phyloP scores from a whole-genome alignment of 2,888 invertebrate species.

The Drosophila monieri region DNA sequence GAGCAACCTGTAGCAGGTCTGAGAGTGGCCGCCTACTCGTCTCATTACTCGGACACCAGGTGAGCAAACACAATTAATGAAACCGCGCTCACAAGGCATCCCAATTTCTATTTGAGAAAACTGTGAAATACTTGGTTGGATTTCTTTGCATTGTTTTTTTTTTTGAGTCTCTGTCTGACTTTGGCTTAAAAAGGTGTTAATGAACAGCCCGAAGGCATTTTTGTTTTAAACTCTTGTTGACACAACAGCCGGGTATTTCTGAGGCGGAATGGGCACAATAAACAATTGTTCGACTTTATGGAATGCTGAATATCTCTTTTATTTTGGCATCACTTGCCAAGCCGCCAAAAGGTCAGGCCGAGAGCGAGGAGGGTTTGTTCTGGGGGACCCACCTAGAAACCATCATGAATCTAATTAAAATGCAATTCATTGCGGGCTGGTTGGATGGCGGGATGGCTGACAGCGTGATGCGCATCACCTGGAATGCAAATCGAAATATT shows the following conservation, averaged over 20 bases:
- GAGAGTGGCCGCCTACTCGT: conserved; percentile 51
- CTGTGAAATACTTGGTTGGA: conserved; percentile 39
- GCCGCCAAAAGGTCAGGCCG: conserved; percentile 38
- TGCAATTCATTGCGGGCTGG: conserved; percentile 67
- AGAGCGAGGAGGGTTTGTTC: conserved; percentile 35
- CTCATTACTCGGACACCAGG: conserved; percentile 61
- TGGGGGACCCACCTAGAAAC: conserved; percentile 56
- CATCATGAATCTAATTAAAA: conserved; percentile 76
- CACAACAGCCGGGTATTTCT: conserved; percentile 61
- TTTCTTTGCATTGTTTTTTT: conserved; percentile 10
- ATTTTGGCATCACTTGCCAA: conserved; percentile 13
- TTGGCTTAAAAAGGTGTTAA: conserved; percentile 69
- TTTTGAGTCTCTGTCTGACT: conserved; percentile 5
- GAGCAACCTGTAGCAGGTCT: conserved; percentile 68
- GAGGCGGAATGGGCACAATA: conserved; percentile 46
- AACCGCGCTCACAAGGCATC: conserved; percentile 67
- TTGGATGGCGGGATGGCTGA: conserved; percentile 22
- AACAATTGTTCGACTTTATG: conserved; percentile 65
- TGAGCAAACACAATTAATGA: conserved; percentile 76
- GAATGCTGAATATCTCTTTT: conserved; percentile 55
- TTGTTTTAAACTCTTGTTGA: conserved; percentile 72
- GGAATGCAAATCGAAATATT: conserved; percentile 79
- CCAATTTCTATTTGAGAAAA: conserved; percentile 53
- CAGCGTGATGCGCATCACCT: conserved; percentile 63
- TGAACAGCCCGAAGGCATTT: conserved; percentile 70